These are phyloP conservation scores for Centruroides sculpturatus DNA, from an alignment of 1,140 invertebrate genomes.

Conservation along the genomic window DNA sequence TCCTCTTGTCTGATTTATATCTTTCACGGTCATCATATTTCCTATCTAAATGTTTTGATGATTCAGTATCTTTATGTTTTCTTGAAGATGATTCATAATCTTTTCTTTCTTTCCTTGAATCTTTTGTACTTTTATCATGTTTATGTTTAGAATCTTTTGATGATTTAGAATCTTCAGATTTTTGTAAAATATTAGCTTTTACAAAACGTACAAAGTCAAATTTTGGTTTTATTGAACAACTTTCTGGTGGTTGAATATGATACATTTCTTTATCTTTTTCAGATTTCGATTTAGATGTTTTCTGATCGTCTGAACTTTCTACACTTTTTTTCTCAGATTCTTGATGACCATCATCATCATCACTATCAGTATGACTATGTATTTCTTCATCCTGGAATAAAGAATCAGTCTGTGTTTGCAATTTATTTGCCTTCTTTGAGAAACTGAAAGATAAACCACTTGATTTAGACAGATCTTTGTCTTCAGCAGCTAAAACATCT, in stretches of 20 bases:
- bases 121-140: too few relatives aligned
- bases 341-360: background rate
- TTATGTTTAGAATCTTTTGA: too few relatives aligned
- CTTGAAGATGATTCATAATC: too few relatives aligned
- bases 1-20: too few relatives aligned
- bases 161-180: background rate
- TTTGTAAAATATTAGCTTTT: constrained; percentile 2
- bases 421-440: constrained; percentile 13
- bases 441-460: constrained; percentile 16
- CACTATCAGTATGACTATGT: background rate
- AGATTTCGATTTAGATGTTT: background rate
- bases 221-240: constrained; percentile 10
- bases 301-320: background rate
- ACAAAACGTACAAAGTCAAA: constrained; percentile 14
- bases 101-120: too few relatives aligned
- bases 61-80: too few relatives aligned
- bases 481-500: background rate
- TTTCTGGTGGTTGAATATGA: constrained; percentile 8
- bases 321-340: background rate
- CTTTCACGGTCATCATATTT: too few relatives aligned
- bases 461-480: background rate
- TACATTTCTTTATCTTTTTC: background rate
- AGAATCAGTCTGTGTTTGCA: constrained; percentile 2
- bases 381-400: constrained; percentile 9
- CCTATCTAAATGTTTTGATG: too few relatives aligned